Evolutionary conservation across 2,113 vertebrate species (phyloP).

Genomic region (Lamprotornis superbus): DNA sequence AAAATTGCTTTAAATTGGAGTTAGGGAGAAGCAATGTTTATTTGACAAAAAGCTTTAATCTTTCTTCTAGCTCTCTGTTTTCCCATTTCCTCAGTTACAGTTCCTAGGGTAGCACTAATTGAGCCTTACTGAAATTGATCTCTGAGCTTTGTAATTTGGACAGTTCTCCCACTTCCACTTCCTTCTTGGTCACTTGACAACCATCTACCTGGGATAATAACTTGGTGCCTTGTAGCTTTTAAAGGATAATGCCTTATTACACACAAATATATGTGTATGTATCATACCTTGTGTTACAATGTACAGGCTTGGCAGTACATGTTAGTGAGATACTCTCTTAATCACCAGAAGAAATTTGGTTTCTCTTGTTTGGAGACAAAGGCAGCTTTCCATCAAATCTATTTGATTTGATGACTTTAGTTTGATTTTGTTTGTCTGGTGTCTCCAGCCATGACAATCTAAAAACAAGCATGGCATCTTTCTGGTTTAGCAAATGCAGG

Average conservation of each 20-base stretch:
- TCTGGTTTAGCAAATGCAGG: background rate
- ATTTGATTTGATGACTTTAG: background rate
- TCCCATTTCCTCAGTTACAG: background rate
- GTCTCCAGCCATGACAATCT: background rate
- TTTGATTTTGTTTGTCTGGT: background rate
- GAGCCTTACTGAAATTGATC: background rate
- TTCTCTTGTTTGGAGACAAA: background rate
- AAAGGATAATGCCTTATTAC: background rate
- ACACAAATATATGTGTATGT: background rate
- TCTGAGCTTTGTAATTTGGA: slow-evolving; percentile 34
- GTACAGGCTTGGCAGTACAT: background rate
- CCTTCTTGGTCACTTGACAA: background rate
- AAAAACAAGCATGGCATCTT: background rate
- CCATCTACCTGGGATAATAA: background rate
- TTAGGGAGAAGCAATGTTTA: background rate
- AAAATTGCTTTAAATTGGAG: background rate
- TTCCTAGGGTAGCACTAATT: slow-evolving; percentile 16
- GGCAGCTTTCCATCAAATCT: background rate
- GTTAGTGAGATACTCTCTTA: background rate
- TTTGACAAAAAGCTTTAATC: background rate
- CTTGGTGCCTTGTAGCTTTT: background rate
- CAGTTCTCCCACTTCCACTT: slow-evolving; percentile 35
- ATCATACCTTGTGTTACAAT: background rate
- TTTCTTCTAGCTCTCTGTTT: background rate
- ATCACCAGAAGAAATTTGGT: background rate